These are phyloP conservation scores for Myrmecobius fasciatus DNA, from an alignment of 2,113 vertebrate species.

Conservation along the genomic window DNA sequence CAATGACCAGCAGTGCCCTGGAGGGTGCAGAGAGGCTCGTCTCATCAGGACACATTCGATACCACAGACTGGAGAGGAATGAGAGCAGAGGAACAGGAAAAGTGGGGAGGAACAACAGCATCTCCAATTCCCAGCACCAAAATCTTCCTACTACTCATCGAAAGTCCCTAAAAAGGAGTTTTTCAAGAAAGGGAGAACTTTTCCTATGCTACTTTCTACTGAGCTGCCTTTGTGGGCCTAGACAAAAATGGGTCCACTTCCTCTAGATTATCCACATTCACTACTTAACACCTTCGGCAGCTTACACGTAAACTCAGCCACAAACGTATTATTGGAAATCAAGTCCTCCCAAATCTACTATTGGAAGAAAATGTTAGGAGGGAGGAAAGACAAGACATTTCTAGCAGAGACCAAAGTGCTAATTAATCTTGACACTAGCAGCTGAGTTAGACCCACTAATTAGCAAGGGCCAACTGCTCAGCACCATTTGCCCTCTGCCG, in stretches of 20 bases:
- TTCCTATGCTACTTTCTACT: background rate
- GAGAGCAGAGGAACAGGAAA: background rate
- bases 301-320: background rate
- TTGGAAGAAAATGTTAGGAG: background rate
- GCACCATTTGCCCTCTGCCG: background rate
- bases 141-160: slow-evolving; percentile 7
- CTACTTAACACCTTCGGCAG: slow-evolving; percentile 1
- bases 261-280: background rate
- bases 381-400: slow-evolving; percentile 15
- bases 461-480: background rate
- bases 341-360: background rate
- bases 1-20: background rate
- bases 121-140: background rate
- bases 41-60: slow-evolving; percentile 4
- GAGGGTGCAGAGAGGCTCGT: background rate
- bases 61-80: background rate
- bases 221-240: background rate
- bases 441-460: too few species aligned
- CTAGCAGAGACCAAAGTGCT: background rate
- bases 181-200: background rate
- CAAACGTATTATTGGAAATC: background rate
- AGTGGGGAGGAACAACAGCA: slow-evolving; percentile 43
- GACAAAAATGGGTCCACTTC: background rate
- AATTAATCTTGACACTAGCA: background rate
- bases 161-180: slow-evolving; percentile 6